These are phyloP conservation scores for Trichomalopsis sarcophagae DNA, from an alignment of 1,140 invertebrate species.

Conservation along the genomic window DNA sequence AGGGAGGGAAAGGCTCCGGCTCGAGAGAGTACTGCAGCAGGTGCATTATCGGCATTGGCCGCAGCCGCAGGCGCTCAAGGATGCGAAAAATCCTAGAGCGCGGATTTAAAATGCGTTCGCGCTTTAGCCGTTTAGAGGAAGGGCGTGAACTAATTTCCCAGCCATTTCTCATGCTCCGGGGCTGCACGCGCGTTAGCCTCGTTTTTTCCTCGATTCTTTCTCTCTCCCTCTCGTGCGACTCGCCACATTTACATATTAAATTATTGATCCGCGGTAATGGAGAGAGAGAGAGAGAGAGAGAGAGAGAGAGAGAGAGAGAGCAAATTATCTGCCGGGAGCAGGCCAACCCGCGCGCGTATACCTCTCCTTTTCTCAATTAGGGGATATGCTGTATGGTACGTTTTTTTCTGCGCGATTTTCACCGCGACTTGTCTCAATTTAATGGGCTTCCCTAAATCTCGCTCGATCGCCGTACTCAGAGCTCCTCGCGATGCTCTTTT, in stretches of 20 bases:
- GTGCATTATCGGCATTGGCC: slow-evolving; percentile 44
- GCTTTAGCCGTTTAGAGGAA: slow-evolving; percentile 25
- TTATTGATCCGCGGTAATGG: slow-evolving; percentile 22
- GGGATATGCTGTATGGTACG: background rate
- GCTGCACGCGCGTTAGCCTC: background rate
- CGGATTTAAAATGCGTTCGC: slow-evolving; percentile 23
- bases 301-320: no score
- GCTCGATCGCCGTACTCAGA: background rate
- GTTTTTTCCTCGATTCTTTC: background rate
- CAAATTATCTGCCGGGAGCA: slow-evolving; percentile 34
- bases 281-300: background rate
- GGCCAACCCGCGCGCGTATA: slow-evolving; percentile 19
- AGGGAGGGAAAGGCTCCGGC: slow-evolving; percentile 32
- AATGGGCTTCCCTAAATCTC: slow-evolving; percentile 48
- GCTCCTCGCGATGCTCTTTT: background rate
- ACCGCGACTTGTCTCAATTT: slow-evolving; percentile 27
- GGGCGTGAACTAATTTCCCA: slow-evolving; percentile 46
- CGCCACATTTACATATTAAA: slow-evolving; percentile 45
- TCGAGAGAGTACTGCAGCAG: slow-evolving; percentile 24
- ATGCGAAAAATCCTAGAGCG: slow-evolving; percentile 13
- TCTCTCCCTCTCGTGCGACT: no score
- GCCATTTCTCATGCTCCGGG: slow-evolving; percentile 41
- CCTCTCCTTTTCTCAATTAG: slow-evolving; percentile 36
- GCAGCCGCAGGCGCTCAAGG: slow-evolving; percentile 1
- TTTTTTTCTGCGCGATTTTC: background rate